Base-by-base conservation (phyloP, 2,888 invertebrate genomes). In the Lymantria dispar region DNA sequence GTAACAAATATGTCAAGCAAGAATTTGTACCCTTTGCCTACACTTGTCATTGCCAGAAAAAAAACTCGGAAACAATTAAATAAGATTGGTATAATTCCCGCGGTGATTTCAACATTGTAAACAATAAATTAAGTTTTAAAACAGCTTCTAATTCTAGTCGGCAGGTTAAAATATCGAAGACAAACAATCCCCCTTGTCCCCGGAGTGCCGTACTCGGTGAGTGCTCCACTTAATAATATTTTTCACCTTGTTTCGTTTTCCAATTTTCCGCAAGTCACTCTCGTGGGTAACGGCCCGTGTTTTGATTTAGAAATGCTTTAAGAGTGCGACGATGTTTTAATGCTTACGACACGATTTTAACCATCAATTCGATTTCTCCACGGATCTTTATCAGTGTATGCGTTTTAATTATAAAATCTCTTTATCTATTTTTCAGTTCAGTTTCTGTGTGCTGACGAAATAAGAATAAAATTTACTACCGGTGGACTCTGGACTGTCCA, bases 261-360 rank as follows among this genome's bases (percentile, higher is more conserved):
- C 90, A 91, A 91, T 91, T 90, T 91, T 85, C 90, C 90, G 89
- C 90, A 90, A 89, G 87, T 90, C 90, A 89, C 89, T 91, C 90
- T 88, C 85, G 74, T 68, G 90, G 88, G 89, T 85, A 90, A 88
- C 90, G 85, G 83, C 74, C 85, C 87, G 87, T 87, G 87, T 77
- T 83, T 81, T 85, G 88, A 87, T 88, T 88, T 83, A 86, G 85
- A 83, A 89, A 86, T 84, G 83, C 80, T 77, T 68, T 68, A 70
- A 58, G 60, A 64, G 47, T 45, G 45, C 50, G 22, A 13, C 45
- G 33, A 22, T 1, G 33, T 0, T 73, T 82, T 78, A 68, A 11
- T 72, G 72, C 67, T 38, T 29, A 41, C 57, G 57, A 63, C 47
- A 30, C 45, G 29, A 31, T 33, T 7, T 39, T 31, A 7, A 8